Conservation (phyloP, 1,140 invertebrate species). For the Drosophila novamexicana region DNA sequence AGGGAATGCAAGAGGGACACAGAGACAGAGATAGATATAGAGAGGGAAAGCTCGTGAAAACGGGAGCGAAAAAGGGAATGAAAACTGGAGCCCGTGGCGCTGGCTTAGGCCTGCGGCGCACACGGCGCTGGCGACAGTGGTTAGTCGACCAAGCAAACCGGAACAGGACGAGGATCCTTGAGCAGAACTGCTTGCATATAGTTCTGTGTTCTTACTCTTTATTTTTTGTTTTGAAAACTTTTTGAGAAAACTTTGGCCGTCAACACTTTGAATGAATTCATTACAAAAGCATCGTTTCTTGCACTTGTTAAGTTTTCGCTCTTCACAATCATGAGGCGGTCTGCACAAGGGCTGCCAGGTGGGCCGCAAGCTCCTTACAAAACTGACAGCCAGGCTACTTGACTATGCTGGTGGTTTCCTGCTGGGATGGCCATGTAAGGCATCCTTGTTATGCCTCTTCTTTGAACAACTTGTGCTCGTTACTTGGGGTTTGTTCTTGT, state of each 20-base stretch:
- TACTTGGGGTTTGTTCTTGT: conserved; percentile 68
- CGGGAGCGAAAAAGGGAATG: neutral
- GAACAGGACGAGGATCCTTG: conserved; percentile 38
- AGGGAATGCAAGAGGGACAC: conserved; percentile 1
- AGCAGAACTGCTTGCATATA: conserved; percentile 19
- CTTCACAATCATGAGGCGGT: conserved; percentile 29
- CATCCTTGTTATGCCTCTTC: conserved; percentile 62
- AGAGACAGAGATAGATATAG: conserved; percentile 9
- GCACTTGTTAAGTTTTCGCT: conserved; percentile 67
- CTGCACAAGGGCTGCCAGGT: conserved; percentile 12
- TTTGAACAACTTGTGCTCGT: conserved; percentile 62
- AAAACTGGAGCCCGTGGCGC: conserved; percentile 8
- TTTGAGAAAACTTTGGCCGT: conserved; percentile 49
- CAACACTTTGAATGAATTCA: conserved; percentile 72
- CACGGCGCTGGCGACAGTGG: conserved; percentile 1
- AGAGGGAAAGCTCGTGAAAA: neutral
- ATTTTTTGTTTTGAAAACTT: conserved; percentile 31
- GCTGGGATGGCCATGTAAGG: conserved; percentile 37
- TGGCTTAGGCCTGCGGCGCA: conserved; percentile 49
- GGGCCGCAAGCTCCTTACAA: conserved; percentile 30
- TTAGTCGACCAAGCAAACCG: conserved; percentile 27
- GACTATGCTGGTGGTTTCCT: conserved; percentile 10
- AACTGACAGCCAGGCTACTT: conserved; percentile 54
- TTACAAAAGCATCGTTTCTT: conserved; percentile 67
- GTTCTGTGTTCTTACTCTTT: conserved; percentile 26